These are phyloP conservation scores for Argentina silus DNA, from an alignment of 2,797 vertebrate genomes.

Conservation along the genomic window DNA sequence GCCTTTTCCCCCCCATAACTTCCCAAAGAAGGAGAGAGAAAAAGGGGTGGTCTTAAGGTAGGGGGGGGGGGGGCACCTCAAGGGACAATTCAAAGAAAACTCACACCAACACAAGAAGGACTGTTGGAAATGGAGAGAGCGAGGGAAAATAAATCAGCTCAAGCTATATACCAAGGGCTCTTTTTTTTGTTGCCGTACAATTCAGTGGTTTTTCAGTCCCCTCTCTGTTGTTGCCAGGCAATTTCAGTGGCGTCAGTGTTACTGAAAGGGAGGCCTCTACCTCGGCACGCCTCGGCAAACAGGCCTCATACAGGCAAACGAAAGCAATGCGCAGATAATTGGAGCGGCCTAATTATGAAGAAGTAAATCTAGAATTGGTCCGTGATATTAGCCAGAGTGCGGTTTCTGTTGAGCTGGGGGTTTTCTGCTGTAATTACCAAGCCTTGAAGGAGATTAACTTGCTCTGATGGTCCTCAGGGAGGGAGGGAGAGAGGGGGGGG, in stretches of 20 bases:
- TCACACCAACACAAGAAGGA: slow-evolving; percentile 15
- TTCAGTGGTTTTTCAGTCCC: slow-evolving; percentile 1
- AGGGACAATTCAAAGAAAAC: slow-evolving; percentile 16
- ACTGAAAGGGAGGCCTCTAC: neutral
- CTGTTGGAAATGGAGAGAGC: slow-evolving; percentile 19
- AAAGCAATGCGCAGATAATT: slow-evolving; percentile 48
- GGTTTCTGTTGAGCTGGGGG: slow-evolving; percentile 50
- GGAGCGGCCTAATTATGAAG: slow-evolving; percentile 55
- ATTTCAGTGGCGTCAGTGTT: neutral
- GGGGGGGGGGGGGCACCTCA: slow-evolving; percentile 31
- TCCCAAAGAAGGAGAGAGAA: slow-evolving; percentile 39
- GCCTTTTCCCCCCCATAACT: slow-evolving; percentile 11
- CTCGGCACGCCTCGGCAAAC: neutral
- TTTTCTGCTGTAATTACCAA: slow-evolving; percentile 64
- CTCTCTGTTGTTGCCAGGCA: neutral
- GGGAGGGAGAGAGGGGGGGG: slow-evolving; percentile 24
- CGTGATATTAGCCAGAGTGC: slow-evolving; percentile 47
- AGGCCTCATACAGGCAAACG: neutral
- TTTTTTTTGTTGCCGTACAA: slow-evolving; percentile 17
- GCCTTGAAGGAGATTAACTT: slow-evolving; percentile 67
- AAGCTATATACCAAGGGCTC: neutral
- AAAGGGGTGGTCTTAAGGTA: too few species aligned
- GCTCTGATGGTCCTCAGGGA: slow-evolving; percentile 43
- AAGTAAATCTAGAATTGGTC: slow-evolving; percentile 55
- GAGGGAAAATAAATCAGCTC: slow-evolving; percentile 7